Base-by-base conservation (phyloP, 1,140 invertebrate species). In the Macrocentrus cingulum region DNA sequence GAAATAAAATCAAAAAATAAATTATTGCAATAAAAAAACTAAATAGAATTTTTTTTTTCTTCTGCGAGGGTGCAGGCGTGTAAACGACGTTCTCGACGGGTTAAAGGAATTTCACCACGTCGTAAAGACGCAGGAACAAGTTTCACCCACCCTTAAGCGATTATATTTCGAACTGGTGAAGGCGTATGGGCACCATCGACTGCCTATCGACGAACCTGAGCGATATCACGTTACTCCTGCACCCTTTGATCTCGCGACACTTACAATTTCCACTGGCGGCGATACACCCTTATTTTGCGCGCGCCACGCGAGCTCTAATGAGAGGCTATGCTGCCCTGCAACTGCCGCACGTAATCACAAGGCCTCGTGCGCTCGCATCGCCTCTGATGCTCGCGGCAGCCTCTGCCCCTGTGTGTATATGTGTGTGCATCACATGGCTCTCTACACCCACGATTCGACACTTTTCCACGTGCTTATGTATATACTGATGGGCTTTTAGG, bases 201-300 rank as follows among this genome's bases (percentile, higher is more conserved):
- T 55, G 29, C 25, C 22, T 44, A 32, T 36, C 29, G 42, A 44
- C 32, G 25, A 48, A 61, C 62, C 64, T 65, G 62, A 66, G 69
- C 66, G 74, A 76, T 80, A 80, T 80, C 76, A 75, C 77, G 78
- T 80, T 80, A 80, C 77, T 68, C 49, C 50, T 60, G 53, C 62
- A 65, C 65, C 66, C 78, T 80, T 80, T 80, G 78, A 80, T 79
- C 78, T 79, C 64, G 71, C 78, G 77, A 80, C 77, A 80, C 78
- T 80, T 78, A 80, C 77, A 80, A 80, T 80, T 80, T 80, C 69
- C 71, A 74, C 68, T 62, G 71, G 70, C 65, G 73, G 65, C 78
- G 76, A 79, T 80, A 80, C 73, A 78, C 78, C 77, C 78, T 76
- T 80, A 79, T 80, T 78, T 77, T 71, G 54, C 64, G 67, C 65